phyloP scores from a whole-genome alignment of 2,113 vertebrate species.

The Nothobranchius furzeri region DNA sequence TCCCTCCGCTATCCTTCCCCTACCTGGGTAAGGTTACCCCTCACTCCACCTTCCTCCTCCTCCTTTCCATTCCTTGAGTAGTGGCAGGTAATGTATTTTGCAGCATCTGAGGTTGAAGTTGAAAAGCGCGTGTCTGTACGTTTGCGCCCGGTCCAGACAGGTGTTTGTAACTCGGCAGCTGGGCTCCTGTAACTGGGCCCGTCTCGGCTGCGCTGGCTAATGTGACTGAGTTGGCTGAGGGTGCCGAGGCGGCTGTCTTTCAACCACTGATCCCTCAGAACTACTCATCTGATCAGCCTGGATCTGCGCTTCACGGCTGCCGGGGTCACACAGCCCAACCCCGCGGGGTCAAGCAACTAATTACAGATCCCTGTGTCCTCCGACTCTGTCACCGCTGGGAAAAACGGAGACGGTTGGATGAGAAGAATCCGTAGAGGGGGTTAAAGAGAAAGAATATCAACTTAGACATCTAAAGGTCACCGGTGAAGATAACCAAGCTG shows the following conservation, averaged over 20 bases:
- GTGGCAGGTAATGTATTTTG: slow-evolving; percentile 50
- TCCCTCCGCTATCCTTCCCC: slow-evolving; percentile 54
- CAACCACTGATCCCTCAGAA: slow-evolving; percentile 84
- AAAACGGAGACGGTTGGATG: slow-evolving; percentile 40
- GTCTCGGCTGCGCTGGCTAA: slow-evolving; percentile 47
- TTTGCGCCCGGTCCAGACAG: slow-evolving; percentile 43
- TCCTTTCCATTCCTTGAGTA: slow-evolving; percentile 34
- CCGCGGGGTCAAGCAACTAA: slow-evolving; percentile 65
- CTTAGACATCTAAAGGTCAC: slow-evolving; percentile 62
- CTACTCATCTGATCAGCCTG: slow-evolving; percentile 83
- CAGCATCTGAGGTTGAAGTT: slow-evolving; percentile 38
- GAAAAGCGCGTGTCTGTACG: slow-evolving; percentile 47
- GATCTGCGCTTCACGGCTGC: slow-evolving; percentile 80
- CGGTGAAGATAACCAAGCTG: slow-evolving; percentile 38
- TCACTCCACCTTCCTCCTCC: slow-evolving; percentile 20
- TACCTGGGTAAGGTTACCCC: slow-evolving; percentile 68
- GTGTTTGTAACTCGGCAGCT: slow-evolving; percentile 61
- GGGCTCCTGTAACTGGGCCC: slow-evolving; percentile 62
- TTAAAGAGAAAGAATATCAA: slow-evolving; percentile 47
- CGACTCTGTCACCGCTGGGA: slow-evolving; percentile 51
- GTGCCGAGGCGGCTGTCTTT: slow-evolving; percentile 81
- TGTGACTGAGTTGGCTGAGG: slow-evolving; percentile 85
- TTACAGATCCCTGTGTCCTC: slow-evolving; percentile 63
- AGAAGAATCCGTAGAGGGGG: slow-evolving; percentile 23
- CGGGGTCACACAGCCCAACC: slow-evolving; percentile 71